Conservation (phyloP, 2,888 invertebrate species). For the Tiliacea citrago region DNA sequence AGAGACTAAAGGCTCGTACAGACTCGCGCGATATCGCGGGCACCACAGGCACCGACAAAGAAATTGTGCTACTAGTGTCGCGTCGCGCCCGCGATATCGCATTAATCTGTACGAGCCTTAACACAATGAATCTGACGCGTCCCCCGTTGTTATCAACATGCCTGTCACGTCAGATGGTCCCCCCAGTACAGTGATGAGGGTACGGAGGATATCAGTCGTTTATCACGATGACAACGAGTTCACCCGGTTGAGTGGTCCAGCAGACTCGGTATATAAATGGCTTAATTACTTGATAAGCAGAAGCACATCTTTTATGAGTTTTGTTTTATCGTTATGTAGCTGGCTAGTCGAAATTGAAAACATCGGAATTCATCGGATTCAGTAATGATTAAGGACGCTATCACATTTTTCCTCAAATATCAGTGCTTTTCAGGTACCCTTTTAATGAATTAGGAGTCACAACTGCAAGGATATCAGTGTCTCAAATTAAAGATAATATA, state of each 20-base stretch:
- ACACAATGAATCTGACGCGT: too few species aligned
- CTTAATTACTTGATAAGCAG: not conserved
- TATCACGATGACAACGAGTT: slow-evolving; percentile 31
- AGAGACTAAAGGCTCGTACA: too few species aligned
- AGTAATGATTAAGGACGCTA: not conserved
- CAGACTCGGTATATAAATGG: not conserved
- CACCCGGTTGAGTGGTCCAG: slow-evolving; percentile 14
- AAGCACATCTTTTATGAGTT: not conserved
- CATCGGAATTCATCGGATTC: not conserved
- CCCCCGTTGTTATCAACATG: not conserved
- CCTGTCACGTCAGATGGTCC: slow-evolving; percentile 16
- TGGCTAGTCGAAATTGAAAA: not conserved
- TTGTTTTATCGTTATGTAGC: not conserved
- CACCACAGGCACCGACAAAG: too few species aligned
- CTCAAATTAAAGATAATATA: too few species aligned
- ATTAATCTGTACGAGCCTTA: too few species aligned
- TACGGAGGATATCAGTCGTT: slow-evolving; percentile 18
- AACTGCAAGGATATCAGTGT: too few species aligned
- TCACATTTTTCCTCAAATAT: too few species aligned
- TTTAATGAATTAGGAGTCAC: too few species aligned
- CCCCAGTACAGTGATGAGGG: slow-evolving; percentile 18
- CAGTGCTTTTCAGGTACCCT: too few species aligned
- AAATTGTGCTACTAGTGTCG: too few species aligned
- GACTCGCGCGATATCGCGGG: too few species aligned
- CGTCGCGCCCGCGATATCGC: too few species aligned